Base-by-base conservation (phyloP, 2,797 vertebrate species). In the Rhynchonycteris naso region DNA sequence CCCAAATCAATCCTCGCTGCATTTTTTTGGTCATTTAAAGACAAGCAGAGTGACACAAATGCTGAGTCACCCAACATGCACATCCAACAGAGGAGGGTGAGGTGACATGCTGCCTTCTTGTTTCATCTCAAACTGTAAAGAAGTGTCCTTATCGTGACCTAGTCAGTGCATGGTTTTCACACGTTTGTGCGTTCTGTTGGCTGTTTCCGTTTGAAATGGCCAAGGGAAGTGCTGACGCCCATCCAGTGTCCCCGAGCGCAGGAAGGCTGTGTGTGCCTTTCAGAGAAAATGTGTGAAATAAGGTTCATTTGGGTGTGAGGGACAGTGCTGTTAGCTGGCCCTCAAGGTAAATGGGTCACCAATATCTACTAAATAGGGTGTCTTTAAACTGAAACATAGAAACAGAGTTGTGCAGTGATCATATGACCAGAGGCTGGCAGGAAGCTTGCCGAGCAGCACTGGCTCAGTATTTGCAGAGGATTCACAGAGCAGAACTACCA, bases 101-200 rank as follows among this genome's bases (percentile, higher is more conserved):
- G 76, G 28, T 28, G 2, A 15, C 0, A 11, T 4, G 7, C 13
- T 26, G 47, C 52, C 82, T 22, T 50, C 22, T 19, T 21, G 11
- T 11, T 61, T 52, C 69, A 8, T 2, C 50, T 71, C 65, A n/a
- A 0, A 35, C 13, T 21, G n/a, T 24, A 52, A 74, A 43, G n/a
- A 52, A 19, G 2, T 1, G 24, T 33, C 59, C 54, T 50, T 50
- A 2, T 1, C 5, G 5, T 5, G 18, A 24, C 35, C 52, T 30
- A 10, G 15, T 4, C 10, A 18, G 14, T 16, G 3, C 59, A 9
- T 1, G 0, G 16, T 5, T 63, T 58, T 12, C 38, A 2, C 22
- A 33, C 0, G 12, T 26, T 4, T 52, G 65, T 43, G 72, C 54
- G 74, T 52, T 83, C 1, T 35, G 2, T 4, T 21, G 81, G 43